Base-by-base conservation (phyloP, 2,888 invertebrate species). In the Drosophila testacea region DNA sequence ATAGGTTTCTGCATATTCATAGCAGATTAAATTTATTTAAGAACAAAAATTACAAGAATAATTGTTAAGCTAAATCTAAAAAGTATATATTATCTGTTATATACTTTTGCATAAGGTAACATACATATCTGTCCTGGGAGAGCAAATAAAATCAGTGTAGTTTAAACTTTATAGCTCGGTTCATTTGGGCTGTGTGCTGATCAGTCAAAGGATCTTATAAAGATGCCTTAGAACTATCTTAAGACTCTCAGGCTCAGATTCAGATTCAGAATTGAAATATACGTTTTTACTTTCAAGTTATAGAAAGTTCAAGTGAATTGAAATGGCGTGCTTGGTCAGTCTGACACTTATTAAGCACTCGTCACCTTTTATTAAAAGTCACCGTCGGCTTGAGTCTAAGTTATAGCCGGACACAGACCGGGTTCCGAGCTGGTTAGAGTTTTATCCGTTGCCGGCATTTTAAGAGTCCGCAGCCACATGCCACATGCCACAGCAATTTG, bases 361-460 rank as follows among this genome's bases (percentile, higher is more conserved):
- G 89, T 84, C 89, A 84, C 89, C 87, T 89, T 87, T 84, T 89
- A 84, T 89, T 84, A 89, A 87, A 83, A 77, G 87, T 69, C 69
- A 74, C 68, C 65, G 69, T 68, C 68, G 42, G 54, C 54, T 73
- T 60, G 50, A 62, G 54, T 52, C 36, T 42, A 48, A 55, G 38
- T 27, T 47, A 34, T 51, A 32, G 46, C 28, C 32, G 22, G 28
- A 42, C 10, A 41, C 42, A 30, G 38, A 36, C 4, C 11, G 39
- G 39, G 36, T 4, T 10, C 9, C 48, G 22, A 22, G 13, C 9
- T 13, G 27, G n/a, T 7, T 36, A 55, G 48, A 44, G 44, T 50
- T 41, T 32, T 46, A 59, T 56, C 56, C 39, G 42, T 71, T 41
- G n/a, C 56, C 41, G 48, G 16, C 48, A 32, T 32, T 48, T 32